Base-by-base conservation (phyloP, 92 coral and sea anemone genomes). In the Palythoa caribaeorum region DNA sequence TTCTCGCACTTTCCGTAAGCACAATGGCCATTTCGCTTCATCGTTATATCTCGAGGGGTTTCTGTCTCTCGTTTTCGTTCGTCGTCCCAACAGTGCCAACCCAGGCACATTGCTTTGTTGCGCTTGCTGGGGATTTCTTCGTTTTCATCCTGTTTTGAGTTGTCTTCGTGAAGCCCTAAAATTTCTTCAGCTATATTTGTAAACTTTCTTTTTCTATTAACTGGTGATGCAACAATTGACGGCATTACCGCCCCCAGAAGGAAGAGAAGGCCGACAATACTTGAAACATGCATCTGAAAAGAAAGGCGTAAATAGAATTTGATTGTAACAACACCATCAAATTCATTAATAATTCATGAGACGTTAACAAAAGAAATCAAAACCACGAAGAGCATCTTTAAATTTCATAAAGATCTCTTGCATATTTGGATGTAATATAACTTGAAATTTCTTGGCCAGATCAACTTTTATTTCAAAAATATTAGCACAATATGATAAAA, bases 71-170 rank as follows among this genome's bases (percentile, higher is more conserved):
- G 60, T 13, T 81, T 21, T 47, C 74, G 57, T 4, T 63, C 38
- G 76, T 68, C 10, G 35, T 69, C 28, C 9, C 9, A 81, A n/a
- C 86, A 81, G 2, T 44, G 2, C 86, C 86, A 81, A 1, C 59
- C 48, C 6, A 81, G 19, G 51, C 86, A 81, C 28, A 3, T 20
- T 57, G 7, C 19, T 6, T 63, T 9, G 19, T 80, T 20, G 21
- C 86, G 86, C 60, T 51, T 81, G 1, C 19, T 63, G 1, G 9
- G 1, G 5, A 57, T 38, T 5, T 13, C 75, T 13, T 5, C 44
- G 47, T n/a, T 55, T 9, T 81, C 48, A 1, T 54, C 36, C 44
- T 47, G 55, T 9, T 69, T 65, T 5, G 62, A 48, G 39, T 66
- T 50, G 20, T 68, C 44, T 48, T 51, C 38, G 21, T 12, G 37